These are phyloP conservation scores for Rotaria socialis DNA, from an alignment of 2,888 invertebrate species.

Conservation along the genomic window DNA sequence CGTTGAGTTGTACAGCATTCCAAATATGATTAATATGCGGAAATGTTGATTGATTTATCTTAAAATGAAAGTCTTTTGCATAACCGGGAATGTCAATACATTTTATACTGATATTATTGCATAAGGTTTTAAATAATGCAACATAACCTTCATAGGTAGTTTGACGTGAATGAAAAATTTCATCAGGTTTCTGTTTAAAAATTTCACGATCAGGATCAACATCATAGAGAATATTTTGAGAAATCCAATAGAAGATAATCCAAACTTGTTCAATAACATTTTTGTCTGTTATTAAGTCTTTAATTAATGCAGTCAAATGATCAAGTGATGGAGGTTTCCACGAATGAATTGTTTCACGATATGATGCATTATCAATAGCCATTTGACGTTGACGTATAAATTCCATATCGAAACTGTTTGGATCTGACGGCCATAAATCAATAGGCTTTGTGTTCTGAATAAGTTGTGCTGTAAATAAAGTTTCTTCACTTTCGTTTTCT, in stretches of 20 bases:
- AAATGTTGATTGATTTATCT: slow-evolving; percentile 19
- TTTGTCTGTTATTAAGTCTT: neutral
- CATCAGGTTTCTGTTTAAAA: neutral
- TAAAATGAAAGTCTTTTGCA: slow-evolving; percentile 31
- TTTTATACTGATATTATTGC: slow-evolving; percentile 8
- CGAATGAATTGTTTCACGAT: neutral
- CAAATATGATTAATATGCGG: slow-evolving; percentile 37
- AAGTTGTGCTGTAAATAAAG: too few relatives aligned
- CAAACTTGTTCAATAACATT: neutral
- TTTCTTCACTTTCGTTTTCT: too few relatives aligned
- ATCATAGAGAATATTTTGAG: slow-evolving; percentile 38
- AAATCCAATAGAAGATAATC: slow-evolving; percentile 36
- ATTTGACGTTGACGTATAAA: neutral
- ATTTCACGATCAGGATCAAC: neutral
- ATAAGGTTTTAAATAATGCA: slow-evolving; percentile 11
- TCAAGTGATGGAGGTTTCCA: neutral
- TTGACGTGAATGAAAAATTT: slow-evolving; percentile 14
- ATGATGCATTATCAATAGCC: neutral
- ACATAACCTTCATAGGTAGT: slow-evolving; percentile 38
- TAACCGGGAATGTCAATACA: slow-evolving; percentile 20
- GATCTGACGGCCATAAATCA: too few relatives aligned
- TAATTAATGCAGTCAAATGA: neutral
- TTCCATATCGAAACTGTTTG: too few relatives aligned
- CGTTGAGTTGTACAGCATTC: slow-evolving; percentile 40
- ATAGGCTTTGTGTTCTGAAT: too few relatives aligned